A percentile compares a stretch with the other conserved stretches of the same genome.
Conservation (phyloP, 1,140 invertebrate genomes). For the Branchinecta lindahli region DNA sequence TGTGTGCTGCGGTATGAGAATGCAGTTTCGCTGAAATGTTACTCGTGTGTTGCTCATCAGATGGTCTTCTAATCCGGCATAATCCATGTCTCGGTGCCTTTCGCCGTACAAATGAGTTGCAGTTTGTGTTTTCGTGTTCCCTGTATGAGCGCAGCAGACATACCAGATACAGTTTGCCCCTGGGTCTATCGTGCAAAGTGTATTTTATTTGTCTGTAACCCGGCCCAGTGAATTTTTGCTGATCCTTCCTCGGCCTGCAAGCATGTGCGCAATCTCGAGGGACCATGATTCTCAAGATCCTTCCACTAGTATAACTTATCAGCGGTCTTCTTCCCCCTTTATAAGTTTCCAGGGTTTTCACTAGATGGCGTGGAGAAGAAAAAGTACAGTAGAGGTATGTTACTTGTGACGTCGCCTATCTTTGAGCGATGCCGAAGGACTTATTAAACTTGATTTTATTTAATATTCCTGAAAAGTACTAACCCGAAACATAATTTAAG, state of each 20-base stretch:
- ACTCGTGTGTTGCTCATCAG: not conserved
- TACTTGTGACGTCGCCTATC: too few relatives aligned
- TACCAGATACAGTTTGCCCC: not conserved
- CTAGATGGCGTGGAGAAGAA: too few relatives aligned
- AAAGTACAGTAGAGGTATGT: too few relatives aligned
- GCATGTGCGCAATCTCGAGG: not conserved
- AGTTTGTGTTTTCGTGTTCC: not conserved
- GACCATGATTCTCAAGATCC: not conserved
- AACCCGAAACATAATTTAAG: too few relatives aligned
- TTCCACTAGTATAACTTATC: too few relatives aligned
- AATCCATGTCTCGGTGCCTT: slow-evolving; percentile 9
- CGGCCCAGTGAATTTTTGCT: not conserved
- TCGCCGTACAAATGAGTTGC: not conserved
- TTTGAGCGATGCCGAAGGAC: too few relatives aligned
- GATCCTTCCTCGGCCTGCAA: not conserved
- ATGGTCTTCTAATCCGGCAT: not conserved
- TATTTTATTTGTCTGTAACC: not conserved
- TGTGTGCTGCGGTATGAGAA: too few relatives aligned
- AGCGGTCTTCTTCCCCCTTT: too few relatives aligned
- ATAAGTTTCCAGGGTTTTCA: too few relatives aligned
- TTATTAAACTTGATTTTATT: too few relatives aligned
- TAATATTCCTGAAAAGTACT: too few relatives aligned
- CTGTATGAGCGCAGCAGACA: not conserved
- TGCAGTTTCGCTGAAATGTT: not conserved
- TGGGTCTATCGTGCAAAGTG: not conserved